These are phyloP conservation scores for Gymnarchus niloticus DNA, from an alignment of 2,113 vertebrate species.

Conservation along the genomic window DNA sequence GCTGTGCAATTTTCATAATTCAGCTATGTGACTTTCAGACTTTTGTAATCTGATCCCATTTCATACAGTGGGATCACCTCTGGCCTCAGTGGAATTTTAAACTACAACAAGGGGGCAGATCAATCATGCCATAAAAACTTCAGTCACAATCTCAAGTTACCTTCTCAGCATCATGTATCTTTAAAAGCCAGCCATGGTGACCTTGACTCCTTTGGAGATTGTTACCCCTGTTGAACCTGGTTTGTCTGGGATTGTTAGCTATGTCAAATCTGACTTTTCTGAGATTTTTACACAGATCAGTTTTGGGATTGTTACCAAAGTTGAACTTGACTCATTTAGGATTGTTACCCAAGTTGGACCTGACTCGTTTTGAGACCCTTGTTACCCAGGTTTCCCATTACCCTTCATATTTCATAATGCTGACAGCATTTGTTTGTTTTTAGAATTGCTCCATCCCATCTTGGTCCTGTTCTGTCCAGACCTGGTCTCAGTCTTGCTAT, in stretches of 20 bases:
- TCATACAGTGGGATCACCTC: background rate
- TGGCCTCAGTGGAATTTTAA: background rate
- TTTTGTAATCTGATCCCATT: background rate
- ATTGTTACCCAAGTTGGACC: background rate
- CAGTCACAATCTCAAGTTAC: background rate
- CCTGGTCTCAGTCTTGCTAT: background rate
- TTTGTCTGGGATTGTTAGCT: background rate
- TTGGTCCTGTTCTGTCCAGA: background rate
- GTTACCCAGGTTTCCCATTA: background rate
- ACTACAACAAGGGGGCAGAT: background rate
- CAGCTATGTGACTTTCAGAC: background rate
- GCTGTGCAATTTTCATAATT: background rate
- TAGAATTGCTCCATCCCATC: background rate
- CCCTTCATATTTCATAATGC: background rate
- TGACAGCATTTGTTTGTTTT: too few relatives aligned
- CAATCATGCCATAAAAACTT: background rate
- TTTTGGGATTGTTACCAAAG: background rate
- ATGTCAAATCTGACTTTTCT: background rate
- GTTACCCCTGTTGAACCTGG: background rate
- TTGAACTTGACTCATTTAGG: too few relatives aligned
- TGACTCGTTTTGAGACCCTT: background rate
- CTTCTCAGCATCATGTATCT: background rate
- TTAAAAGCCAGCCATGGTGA: background rate
- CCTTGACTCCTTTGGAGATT: background rate
- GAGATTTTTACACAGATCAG: too few relatives aligned